Conservation (phyloP, 2,888 invertebrate species). For the Gandaritis pyraliata region DNA sequence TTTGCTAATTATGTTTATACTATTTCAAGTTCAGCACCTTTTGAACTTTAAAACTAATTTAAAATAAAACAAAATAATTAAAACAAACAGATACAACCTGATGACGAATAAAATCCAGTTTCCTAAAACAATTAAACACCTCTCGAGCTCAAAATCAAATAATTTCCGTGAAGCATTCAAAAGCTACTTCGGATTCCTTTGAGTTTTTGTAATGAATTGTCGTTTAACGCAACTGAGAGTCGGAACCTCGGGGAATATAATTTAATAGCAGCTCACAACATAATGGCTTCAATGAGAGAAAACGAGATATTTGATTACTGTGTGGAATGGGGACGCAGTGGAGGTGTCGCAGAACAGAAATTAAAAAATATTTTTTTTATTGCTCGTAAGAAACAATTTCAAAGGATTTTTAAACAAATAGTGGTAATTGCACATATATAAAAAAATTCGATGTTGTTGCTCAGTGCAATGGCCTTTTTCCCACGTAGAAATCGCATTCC, state of each 20-base stretch:
- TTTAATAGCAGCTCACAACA: slow-evolving; percentile 48
- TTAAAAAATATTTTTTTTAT: too few species aligned
- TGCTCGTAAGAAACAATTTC: too few species aligned
- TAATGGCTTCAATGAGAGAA: slow-evolving; percentile 49
- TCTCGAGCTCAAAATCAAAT: slow-evolving; percentile 41
- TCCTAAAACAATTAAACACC: slow-evolving; percentile 39
- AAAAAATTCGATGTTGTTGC: too few species aligned
- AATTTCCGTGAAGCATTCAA: slow-evolving; percentile 39
- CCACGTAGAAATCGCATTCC: too few species aligned
- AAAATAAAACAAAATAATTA: slow-evolving; percentile 3
- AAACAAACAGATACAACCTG: slow-evolving; percentile 13
- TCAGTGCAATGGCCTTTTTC: too few species aligned
- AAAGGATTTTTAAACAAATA: too few species aligned
- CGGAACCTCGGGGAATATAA: slow-evolving; percentile 46
- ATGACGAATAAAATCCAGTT: slow-evolving; percentile 32
- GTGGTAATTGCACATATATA: too few species aligned
- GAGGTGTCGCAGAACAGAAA: slow-evolving; percentile 8
- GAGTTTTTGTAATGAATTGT: slow-evolving; percentile 44
- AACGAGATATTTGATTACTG: slow-evolving; percentile 45
- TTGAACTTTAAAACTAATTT: not conserved
- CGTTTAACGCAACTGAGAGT: slow-evolving; percentile 36
- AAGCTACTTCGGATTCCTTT: slow-evolving; percentile 43
- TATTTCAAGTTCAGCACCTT: not conserved
- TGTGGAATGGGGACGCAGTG: slow-evolving; percentile 33
- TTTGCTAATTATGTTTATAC: too few species aligned